Evolutionary conservation across 2,888 invertebrate species (phyloP), one percentile per base, ranked within the genome.

Genomic region (Galerucella pusilla): DNA sequence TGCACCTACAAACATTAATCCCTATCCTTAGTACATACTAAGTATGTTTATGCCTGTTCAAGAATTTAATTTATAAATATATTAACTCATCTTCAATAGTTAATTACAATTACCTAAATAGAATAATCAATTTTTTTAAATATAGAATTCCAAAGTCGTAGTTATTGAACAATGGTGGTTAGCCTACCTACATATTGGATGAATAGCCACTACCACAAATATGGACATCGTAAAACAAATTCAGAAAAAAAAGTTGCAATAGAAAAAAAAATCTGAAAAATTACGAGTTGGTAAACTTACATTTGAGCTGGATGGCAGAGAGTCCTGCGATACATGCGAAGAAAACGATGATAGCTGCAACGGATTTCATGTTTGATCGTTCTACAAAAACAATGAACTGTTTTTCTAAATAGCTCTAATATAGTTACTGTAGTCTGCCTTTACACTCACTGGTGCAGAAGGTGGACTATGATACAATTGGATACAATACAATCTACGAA

Each of bases 381-480:
- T 14, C 16, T 52, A 45, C 16, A 49, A 45, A 49, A 42, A 25
- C 6, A 64, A 73, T 42, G 16, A 67, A 54, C 54, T 52, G 20
- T 45, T 14, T 35, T 35, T 25, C 16, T 35, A 28, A 49, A 49
- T 11, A 49, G 14, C 49, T 12, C 11, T 25, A 25, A 42, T 14
- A 25, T 65, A 57, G n/a, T 35, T 28, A 57, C 66, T 28, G 45
- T 70, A 75, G 84, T 84, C 89, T 89, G 92, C 94, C 95, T 95
- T 95, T 95, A 94, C 94, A 94, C 95, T 89, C 95, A 95, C 95
- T 95, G 95, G 94, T 90, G 93, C 90, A 95, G 95, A 95, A 95
- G 95, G 94, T 92, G 76, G 90, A 91, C 90, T 85, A 84, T 81
- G 75, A 79, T 75, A 82, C 79, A 78, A 75, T 77, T 20, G 20